Conservation (phyloP, 2,797 vertebrate species). For the Acrossocheilus fasciatus region DNA sequence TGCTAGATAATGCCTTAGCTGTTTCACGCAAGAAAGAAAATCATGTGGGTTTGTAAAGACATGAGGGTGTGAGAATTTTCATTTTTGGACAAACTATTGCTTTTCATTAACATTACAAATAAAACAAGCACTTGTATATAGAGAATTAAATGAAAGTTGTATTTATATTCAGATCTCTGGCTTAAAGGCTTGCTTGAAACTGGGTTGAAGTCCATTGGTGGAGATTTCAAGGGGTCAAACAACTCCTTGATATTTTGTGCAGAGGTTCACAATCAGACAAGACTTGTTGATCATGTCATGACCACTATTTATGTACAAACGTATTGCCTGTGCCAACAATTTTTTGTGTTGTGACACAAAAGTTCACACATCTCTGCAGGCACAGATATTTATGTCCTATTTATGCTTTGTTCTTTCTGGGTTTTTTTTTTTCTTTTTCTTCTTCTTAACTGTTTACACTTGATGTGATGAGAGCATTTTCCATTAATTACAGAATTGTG, state of each 20-base stretch:
- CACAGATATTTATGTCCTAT: not conserved
- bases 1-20: not conserved
- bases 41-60: not conserved
- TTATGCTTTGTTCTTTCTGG: not conserved
- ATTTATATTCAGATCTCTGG: not conserved
- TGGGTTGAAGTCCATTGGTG: not conserved
- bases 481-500: not conserved
- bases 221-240: not conserved
- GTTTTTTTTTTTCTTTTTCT: not conserved
- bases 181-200: not conserved
- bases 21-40: not conserved
- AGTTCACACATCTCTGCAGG: not conserved
- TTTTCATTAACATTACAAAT: not conserved
- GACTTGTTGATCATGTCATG: slow-evolving; percentile 3
- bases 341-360: not conserved
- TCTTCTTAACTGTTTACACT: not conserved
- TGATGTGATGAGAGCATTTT: slow-evolving; percentile 5
- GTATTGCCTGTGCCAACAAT: not conserved
- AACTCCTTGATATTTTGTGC: not conserved
- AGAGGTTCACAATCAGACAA: slow-evolving; percentile 15
- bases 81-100: not conserved
- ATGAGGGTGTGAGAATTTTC: too few species aligned
- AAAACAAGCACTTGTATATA: not conserved
- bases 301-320: slow-evolving; percentile 22
- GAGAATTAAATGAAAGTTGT: not conserved